Evolutionary conservation across 30 jellyfish, hydroid and myxozoan species (phyloP).

Genomic region (Turritopsis dohrnii): DNA sequence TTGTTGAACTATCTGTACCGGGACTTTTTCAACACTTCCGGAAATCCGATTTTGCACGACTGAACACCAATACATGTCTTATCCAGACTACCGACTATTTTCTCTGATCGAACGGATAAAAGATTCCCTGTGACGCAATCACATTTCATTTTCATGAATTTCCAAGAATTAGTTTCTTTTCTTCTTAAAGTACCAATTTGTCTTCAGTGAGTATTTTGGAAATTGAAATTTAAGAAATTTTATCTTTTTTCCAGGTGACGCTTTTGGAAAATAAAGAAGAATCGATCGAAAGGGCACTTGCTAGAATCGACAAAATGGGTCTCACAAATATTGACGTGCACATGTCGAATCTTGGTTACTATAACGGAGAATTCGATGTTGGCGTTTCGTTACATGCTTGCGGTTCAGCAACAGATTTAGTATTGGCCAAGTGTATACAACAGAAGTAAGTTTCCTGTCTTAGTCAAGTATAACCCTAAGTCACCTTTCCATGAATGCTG

Average conservation of each 20-base stretch:
- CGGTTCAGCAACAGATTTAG: constrained; percentile 90
- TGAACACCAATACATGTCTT: too few relatives aligned
- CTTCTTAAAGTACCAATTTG: too few relatives aligned
- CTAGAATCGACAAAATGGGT: constrained; percentile 35
- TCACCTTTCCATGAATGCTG: not conserved
- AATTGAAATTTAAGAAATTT: too few relatives aligned
- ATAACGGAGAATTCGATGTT: constrained; percentile 55
- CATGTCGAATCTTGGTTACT: constrained; percentile 61
- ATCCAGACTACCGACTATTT: too few relatives aligned
- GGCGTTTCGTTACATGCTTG: constrained; percentile 92
- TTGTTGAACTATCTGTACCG: too few relatives aligned
- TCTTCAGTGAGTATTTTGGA: too few relatives aligned
- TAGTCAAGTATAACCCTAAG: not conserved
- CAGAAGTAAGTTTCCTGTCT: constrained; percentile 39
- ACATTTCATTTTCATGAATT: too few relatives aligned
- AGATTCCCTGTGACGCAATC: too few relatives aligned
- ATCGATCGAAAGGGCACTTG: constrained; percentile 59
- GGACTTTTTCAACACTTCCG: too few relatives aligned
- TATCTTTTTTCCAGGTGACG: constrained; percentile 37
- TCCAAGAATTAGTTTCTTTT: too few relatives aligned
- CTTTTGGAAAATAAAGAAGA: constrained; percentile 86
- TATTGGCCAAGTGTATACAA: constrained; percentile 47
- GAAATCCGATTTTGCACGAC: too few relatives aligned
- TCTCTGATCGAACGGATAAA: too few relatives aligned
- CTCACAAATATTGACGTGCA: constrained; percentile 47